phyloP scores from a whole-genome alignment of 1,140 invertebrate genomes.

The Microvelia longipes region DNA sequence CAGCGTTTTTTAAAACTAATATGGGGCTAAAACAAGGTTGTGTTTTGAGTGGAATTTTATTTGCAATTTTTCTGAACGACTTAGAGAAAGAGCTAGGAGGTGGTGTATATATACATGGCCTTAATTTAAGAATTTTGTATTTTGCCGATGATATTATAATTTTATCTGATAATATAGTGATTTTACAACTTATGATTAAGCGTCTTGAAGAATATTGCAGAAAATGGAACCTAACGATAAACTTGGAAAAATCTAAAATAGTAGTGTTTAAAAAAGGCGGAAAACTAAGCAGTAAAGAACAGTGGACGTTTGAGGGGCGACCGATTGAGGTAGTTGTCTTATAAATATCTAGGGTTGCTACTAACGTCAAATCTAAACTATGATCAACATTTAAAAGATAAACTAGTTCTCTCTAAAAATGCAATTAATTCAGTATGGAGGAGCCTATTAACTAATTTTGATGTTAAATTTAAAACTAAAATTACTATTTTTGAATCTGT shows the following conservation, averaged over 20 bases:
- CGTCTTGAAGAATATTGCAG: background rate
- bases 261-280: background rate
- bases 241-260: background rate
- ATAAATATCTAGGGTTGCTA: background rate
- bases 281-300: background rate
- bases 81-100: background rate
- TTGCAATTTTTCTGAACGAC: background rate
- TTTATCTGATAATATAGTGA: background rate
- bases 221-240: background rate
- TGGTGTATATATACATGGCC: background rate
- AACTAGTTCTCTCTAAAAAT: background rate
- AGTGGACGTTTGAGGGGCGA: background rate
- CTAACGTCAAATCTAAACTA: background rate
- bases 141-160: background rate
- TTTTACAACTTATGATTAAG: background rate
- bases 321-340: background rate
- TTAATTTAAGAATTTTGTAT: background rate
- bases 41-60: background rate
- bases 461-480: background rate
- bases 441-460: background rate
- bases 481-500: background rate
- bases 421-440: background rate
- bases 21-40: background rate
- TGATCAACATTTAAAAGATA: background rate
- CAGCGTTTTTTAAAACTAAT: background rate